These are phyloP conservation scores for Lordiphosa fenestrarum DNA, from an alignment of 2,888 invertebrate genomes.

Conservation along the genomic window DNA sequence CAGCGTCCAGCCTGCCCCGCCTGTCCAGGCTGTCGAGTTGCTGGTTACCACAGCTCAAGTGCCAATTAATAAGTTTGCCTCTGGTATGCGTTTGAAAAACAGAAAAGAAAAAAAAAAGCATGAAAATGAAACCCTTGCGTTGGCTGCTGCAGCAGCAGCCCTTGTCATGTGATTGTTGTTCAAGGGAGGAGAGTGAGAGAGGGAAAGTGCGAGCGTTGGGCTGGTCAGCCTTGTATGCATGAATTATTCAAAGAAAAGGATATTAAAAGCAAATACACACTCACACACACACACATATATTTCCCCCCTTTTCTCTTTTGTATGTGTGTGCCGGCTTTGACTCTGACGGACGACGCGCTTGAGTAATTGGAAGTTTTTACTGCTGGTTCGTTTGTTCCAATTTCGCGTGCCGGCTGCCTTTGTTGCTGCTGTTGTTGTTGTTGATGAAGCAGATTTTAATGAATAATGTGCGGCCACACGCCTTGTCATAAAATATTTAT, in stretches of 20 bases:
- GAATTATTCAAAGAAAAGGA: slow-evolving; percentile 73
- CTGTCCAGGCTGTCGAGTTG: slow-evolving; percentile 20
- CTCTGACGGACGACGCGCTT: slow-evolving; percentile 47
- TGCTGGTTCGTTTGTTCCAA: slow-evolving; percentile 70
- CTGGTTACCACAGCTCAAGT: slow-evolving; percentile 58
- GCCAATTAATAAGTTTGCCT: slow-evolving; percentile 73
- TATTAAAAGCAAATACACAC: slow-evolving; percentile 61
- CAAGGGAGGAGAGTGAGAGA: slow-evolving; percentile 35
- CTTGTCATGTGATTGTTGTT: slow-evolving; percentile 46
- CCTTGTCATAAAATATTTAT: slow-evolving; percentile 63
- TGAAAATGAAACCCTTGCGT: slow-evolving; percentile 31
- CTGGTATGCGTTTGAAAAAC: slow-evolving; percentile 49
- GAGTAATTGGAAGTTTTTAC: slow-evolving; percentile 74
- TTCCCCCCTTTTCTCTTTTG: slow-evolving; percentile 31
- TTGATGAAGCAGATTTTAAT: slow-evolving; percentile 69
- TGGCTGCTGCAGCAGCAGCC: slow-evolving; percentile 28
- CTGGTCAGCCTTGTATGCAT: slow-evolving; percentile 58
- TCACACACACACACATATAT: slow-evolving; percentile 7
- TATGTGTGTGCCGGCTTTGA: slow-evolving; percentile 27
- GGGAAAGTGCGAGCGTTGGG: slow-evolving; percentile 2
- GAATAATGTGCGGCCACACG: slow-evolving; percentile 74
- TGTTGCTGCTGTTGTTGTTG: slow-evolving; percentile 31
- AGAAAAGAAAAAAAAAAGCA: slow-evolving; percentile 15
- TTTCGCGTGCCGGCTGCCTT: slow-evolving; percentile 37
- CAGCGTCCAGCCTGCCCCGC: slow-evolving; percentile 17